phyloP scores from a whole-genome alignment of 2,888 invertebrate species.

The Drosophila antonietae region DNA sequence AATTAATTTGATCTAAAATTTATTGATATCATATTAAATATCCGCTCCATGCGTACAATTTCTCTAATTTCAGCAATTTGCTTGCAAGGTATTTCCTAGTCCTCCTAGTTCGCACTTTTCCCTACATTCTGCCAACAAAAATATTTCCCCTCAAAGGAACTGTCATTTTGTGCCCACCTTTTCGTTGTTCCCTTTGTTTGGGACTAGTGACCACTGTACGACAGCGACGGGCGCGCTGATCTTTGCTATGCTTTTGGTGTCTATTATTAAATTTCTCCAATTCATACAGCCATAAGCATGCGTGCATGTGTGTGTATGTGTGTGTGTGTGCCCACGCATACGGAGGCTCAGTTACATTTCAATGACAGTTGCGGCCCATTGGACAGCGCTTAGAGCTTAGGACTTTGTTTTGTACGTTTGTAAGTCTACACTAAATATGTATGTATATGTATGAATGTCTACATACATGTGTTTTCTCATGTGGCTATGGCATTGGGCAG shows the following conservation, averaged over 20 bases:
- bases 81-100: too few species aligned
- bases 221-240: slow-evolving; percentile 22
- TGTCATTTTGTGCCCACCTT: background rate
- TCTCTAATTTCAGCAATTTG: too few species aligned
- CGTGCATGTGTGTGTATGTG: slow-evolving; percentile 10
- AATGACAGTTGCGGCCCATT: slow-evolving; percentile 56
- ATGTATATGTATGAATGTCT: background rate
- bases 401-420: slow-evolving; percentile 33
- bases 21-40: too few species aligned
- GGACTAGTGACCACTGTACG: slow-evolving; percentile 36
- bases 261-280: slow-evolving; percentile 73
- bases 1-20: too few species aligned
- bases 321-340: slow-evolving; percentile 47
- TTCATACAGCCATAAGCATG: slow-evolving; percentile 1
- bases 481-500: slow-evolving; percentile 63
- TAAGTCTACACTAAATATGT: slow-evolving; percentile 10
- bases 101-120: background rate
- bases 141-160: background rate
- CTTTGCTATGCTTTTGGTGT: slow-evolving; percentile 38
- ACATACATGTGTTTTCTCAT: slow-evolving; percentile 25
- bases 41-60: too few species aligned
- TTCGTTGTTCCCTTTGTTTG: slow-evolving; percentile 1
- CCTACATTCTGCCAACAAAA: background rate
- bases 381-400: slow-evolving; percentile 45
- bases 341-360: slow-evolving; percentile 56